Base-by-base conservation (phyloP, 2,888 invertebrate genomes). In the Synergus gifuensis region DNA sequence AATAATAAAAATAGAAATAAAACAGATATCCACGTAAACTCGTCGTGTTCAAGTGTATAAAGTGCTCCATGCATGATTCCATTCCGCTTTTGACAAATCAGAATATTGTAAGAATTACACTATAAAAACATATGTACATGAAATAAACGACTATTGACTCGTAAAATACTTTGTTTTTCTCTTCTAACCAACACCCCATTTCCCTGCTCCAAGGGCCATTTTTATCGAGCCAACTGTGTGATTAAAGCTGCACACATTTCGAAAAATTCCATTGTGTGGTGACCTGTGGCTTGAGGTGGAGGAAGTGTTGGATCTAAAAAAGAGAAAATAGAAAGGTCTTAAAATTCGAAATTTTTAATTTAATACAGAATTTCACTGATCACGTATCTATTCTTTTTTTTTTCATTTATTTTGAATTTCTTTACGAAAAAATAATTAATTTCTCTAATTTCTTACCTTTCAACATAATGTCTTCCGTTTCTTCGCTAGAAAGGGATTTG, bases 201-300 rank as follows among this genome's bases (percentile, higher is more conserved):
- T 28, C 22, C 28, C 22, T 36, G 36, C 11, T 3, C 0, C 4
- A 0, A n/a, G 8, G 9, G 8, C 8, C 4, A 73, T 36, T 73
- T 82, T 93, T 94, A 98, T 93, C 98, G 97, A 46, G 99, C 99
- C 83, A 99, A 94, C 88, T 99, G 99, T 83, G 99, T 98, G 88
- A 99, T 99, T 67, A 99, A 94, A 3, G 98, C 98, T 28, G 99
- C 98, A 93, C 99, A 99, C 98, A 99, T 99, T 94, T 99, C 99
- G 91, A 99, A 99, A 94, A 99, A 99, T 93, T 99, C 99, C 97
- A 99, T 98, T 1, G 99, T 99, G 92, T 98, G 98, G 91, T 99
- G 98, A 0, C 97, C 97, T 84, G 91, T 83, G 83, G 91, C 85
- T 73, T 92, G 88, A 49, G 92, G 90, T 49, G 90, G 88, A 66